A percentile compares a stretch with the other conserved stretches of the same genome.
Evolutionary conservation across 2,113 vertebrate species (phyloP).

Genomic region (Notarius lentiginosus): DNA sequence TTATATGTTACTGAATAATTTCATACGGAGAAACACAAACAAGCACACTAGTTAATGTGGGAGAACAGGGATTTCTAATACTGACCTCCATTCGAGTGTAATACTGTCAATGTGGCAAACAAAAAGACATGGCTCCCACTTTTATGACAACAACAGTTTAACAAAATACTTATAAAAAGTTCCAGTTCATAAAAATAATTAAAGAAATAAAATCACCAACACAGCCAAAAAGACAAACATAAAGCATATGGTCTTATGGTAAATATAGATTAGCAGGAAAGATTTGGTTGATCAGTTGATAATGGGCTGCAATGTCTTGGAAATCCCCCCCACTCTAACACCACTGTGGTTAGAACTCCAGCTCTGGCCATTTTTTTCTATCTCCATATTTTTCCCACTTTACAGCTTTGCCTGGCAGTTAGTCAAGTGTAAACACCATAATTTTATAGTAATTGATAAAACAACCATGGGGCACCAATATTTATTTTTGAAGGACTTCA

Average conservation of each 20-base stretch:
- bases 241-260: constrained; percentile 2
- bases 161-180: constrained; percentile 27
- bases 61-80: constrained; percentile 48
- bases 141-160: constrained; percentile 5
- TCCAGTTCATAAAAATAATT: constrained; percentile 44
- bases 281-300: neutral
- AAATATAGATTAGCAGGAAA: constrained; percentile 1
- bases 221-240: constrained; percentile 14
- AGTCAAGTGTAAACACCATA: neutral
- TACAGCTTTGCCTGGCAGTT: neutral
- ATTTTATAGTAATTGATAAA: neutral
- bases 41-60: constrained; percentile 22
- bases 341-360: neutral
- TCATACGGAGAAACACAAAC: constrained; percentile 20
- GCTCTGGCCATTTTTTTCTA: neutral
- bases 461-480: neutral
- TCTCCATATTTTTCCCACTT: neutral
- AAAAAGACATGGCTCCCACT: constrained; percentile 39
- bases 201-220: constrained; percentile 28
- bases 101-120: constrained; percentile 52
- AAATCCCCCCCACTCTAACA: neutral
- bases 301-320: neutral
- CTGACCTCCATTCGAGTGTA: constrained; percentile 51
- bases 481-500: neutral
- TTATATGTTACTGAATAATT: constrained; percentile 34